These are phyloP conservation scores for Ara ararauna DNA, from an alignment of 2,797 vertebrate species.

Conservation along the genomic window DNA sequence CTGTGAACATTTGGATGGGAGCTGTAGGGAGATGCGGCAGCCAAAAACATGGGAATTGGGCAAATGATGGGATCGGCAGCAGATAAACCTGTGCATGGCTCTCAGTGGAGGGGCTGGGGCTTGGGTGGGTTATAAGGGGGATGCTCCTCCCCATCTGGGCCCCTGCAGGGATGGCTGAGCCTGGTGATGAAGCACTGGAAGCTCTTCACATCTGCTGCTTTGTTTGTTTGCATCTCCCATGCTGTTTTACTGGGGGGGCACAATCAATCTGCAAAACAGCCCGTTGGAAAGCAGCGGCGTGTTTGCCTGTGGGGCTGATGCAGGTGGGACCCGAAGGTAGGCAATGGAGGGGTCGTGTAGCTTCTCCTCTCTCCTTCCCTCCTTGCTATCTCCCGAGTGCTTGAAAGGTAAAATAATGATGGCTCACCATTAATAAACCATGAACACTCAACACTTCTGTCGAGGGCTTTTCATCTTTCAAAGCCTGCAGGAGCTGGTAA, in stretches of 20 bases:
- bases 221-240: background rate
- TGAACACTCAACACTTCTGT: slow-evolving; percentile 20
- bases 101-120: background rate
- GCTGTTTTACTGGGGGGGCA: background rate
- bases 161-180: background rate
- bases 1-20: rapidly evolving
- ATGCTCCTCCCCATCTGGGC: background rate
- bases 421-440: slow-evolving; percentile 64
- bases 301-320: rapidly evolving
- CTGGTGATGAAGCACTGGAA: background rate
- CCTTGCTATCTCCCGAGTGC: background rate
- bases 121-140: rapidly evolving
- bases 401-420: slow-evolving; percentile 59
- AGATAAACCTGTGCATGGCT: background rate
- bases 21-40: rapidly evolving
- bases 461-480: slow-evolving; percentile 58
- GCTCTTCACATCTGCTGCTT: slow-evolving; percentile 15
- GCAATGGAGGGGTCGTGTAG: background rate
- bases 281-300: rapidly evolving
- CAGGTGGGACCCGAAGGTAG: background rate
- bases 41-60: rapidly evolving
- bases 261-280: background rate
- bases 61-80: background rate
- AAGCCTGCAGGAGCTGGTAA: slow-evolving; percentile 35
- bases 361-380: background rate